Conservation (phyloP, 2,888 invertebrate species). For the Caenorhabditis sp. region DNA sequence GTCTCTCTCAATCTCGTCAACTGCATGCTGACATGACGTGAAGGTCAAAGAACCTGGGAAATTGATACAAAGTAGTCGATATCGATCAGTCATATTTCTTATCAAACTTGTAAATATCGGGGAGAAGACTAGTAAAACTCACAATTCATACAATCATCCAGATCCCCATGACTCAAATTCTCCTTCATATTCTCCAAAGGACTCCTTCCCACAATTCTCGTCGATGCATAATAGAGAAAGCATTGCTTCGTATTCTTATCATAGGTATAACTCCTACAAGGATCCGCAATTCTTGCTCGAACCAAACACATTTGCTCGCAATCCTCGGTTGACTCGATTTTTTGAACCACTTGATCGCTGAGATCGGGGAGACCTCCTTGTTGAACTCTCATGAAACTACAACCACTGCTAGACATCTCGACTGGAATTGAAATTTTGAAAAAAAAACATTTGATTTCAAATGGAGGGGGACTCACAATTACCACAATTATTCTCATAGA, state of each 20-base stretch:
- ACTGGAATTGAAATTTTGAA: slow-evolving; percentile 2
- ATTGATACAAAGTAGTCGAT: too few relatives aligned
- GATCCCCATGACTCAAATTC: slow-evolving; percentile 56
- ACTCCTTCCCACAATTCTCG: slow-evolving; percentile 51
- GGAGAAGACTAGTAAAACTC: slow-evolving; percentile 12
- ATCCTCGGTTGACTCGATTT: slow-evolving; percentile 22
- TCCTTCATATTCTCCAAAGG: slow-evolving; percentile 49
- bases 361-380: slow-evolving; percentile 33
- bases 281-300: slow-evolving; percentile 28
- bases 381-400: slow-evolving; percentile 44
- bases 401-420: slow-evolving; percentile 16
- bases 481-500: slow-evolving; percentile 62
- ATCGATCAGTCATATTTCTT: too few relatives aligned
- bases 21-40: too few relatives aligned
- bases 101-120: too few relatives aligned
- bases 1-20: too few relatives aligned
- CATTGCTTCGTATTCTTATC: slow-evolving; percentile 47
- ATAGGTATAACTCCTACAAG: slow-evolving; percentile 59
- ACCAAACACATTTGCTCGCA: slow-evolving; percentile 44
- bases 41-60: too few relatives aligned
- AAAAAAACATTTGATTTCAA: background rate
- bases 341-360: slow-evolving; percentile 32
- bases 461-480: slow-evolving; percentile 44
- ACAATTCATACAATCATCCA: slow-evolving; percentile 66
- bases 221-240: slow-evolving; percentile 40